phyloP scores from a whole-genome alignment of 2,797 vertebrate genomes.

The Staurois parvus region DNA sequence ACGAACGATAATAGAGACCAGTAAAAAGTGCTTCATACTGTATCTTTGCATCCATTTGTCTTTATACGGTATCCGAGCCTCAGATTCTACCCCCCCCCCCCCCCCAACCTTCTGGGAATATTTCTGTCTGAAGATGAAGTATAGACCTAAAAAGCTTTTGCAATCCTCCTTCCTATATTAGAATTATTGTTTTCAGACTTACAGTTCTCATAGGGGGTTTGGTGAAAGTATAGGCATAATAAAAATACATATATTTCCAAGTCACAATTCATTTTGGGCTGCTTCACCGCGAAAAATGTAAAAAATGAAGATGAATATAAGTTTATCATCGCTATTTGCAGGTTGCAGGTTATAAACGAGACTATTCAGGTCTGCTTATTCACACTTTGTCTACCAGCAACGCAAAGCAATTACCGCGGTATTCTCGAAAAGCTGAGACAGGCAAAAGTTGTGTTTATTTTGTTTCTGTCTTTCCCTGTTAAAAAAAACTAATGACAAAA shows the following conservation, averaged over 20 bases:
- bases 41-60: not conserved
- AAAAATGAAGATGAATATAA: too few relatives aligned
- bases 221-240: not conserved
- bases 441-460: too few relatives aligned
- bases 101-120: not conserved
- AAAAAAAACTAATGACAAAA: too few relatives aligned
- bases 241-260: slow-evolving; percentile 8
- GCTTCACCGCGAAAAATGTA: not conserved
- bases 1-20: not conserved
- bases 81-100: not conserved
- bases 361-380: too few relatives aligned
- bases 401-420: too few relatives aligned
- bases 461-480: too few relatives aligned
- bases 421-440: too few relatives aligned
- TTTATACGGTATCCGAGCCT: not conserved
- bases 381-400: too few relatives aligned
- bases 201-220: not conserved
- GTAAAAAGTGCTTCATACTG: not conserved
- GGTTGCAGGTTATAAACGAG: too few relatives aligned
- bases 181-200: slow-evolving; percentile 14
- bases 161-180: not conserved
- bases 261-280: not conserved
- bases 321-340: too few relatives aligned
- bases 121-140: not conserved
- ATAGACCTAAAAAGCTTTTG: not conserved